phyloP scores from a whole-genome alignment of 2,113 vertebrate species.

The Neogale vison region DNA sequence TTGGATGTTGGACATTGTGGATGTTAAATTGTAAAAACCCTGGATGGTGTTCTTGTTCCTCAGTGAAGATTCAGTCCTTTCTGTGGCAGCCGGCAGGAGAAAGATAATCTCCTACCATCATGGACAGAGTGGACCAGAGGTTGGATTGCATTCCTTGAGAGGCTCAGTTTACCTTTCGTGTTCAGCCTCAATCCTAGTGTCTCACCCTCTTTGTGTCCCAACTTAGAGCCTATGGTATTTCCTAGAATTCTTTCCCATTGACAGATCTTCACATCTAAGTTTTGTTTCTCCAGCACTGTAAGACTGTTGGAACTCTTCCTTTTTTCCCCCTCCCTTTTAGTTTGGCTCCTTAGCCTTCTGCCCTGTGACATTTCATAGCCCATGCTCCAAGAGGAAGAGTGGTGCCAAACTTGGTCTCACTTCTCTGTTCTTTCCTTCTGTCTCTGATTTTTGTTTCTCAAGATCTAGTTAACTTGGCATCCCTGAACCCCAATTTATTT shows the following conservation, averaged over 20 bases:
- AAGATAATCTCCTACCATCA: background rate
- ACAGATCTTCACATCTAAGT: background rate
- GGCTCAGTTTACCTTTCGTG: background rate
- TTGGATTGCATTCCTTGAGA: background rate
- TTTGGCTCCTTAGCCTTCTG: background rate
- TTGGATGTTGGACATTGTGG: background rate
- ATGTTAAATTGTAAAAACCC: background rate
- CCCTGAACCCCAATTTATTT: background rate
- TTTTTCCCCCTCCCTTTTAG: background rate
- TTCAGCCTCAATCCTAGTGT: background rate
- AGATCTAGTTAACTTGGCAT: background rate
- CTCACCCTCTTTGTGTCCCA: background rate
- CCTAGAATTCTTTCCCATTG: background rate
- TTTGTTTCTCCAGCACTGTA: background rate
- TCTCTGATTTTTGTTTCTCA: background rate
- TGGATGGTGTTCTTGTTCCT: too few species aligned
- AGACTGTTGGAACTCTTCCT: background rate
- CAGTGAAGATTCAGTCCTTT: background rate
- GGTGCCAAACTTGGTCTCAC: background rate
- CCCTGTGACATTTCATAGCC: background rate
- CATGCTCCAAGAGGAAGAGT: background rate
- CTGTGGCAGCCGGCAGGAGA: too few species aligned
- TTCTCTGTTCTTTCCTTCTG: background rate
- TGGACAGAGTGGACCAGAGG: background rate
- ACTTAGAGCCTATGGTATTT: background rate